These are phyloP conservation scores for Eueremaeus valkanovi DNA, from an alignment of 2,888 invertebrate genomes.

Conservation along the genomic window DNA sequence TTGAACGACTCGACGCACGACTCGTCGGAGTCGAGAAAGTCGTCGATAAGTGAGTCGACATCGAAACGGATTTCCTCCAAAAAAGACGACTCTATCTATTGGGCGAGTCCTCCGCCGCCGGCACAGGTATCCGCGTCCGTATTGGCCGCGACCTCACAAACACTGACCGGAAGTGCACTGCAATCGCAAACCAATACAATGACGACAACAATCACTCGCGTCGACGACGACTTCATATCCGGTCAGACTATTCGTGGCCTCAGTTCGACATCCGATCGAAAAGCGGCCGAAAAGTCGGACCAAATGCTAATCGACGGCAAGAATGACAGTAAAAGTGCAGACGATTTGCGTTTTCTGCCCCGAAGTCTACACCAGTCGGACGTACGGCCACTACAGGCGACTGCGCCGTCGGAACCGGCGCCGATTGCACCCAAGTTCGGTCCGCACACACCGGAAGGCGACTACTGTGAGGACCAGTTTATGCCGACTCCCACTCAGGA, in stretches of 20 bases:
- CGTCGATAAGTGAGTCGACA: background rate
- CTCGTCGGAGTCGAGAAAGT: background rate
- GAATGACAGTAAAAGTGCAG: background rate
- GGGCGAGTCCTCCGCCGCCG: conserved; percentile 22
- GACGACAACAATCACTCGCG: background rate
- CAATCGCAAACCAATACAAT: background rate
- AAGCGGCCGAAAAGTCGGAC: background rate
- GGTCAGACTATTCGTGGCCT: background rate
- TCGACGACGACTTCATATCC: background rate
- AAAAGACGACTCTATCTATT: conserved; percentile 1
- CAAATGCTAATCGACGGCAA: background rate
- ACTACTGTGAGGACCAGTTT: conserved; percentile 36
- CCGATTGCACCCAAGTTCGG: conserved; percentile 52
- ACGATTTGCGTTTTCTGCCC: conserved; percentile 35
- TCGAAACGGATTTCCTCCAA: background rate
- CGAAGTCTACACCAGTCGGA: conserved; percentile 30
- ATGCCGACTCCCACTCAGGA: conserved; percentile 41
- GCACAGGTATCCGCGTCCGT: background rate
- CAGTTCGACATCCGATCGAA: background rate
- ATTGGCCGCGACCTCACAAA: background rate
- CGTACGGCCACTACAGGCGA: background rate
- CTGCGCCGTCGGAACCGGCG: conserved; percentile 43
- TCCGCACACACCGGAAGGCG: conserved; percentile 46
- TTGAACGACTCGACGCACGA: background rate
- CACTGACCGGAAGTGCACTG: background rate